A percentile compares a stretch with the other conserved stretches of the same genome.
These are phyloP conservation scores for Hylaeus volcanicus DNA, from an alignment of 1,140 invertebrate species.

Conservation along the genomic window DNA sequence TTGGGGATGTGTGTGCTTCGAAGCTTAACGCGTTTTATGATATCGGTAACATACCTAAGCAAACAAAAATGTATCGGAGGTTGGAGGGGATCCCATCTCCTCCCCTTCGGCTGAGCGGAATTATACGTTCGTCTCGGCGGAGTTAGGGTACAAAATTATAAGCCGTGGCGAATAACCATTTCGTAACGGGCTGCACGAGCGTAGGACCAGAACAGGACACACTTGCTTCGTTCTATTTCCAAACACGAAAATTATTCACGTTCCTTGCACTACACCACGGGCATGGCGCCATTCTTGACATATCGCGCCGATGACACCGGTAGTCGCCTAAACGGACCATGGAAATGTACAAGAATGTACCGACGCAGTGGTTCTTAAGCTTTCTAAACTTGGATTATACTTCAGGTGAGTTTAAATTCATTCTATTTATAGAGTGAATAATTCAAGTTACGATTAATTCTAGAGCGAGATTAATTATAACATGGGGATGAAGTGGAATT, in stretches of 20 bases:
- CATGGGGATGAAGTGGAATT: no score
- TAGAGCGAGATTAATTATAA: no score
- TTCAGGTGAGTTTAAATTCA: no score
- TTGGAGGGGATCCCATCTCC: not conserved
- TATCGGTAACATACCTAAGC: constrained; percentile 34
- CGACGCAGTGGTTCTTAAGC: not conserved
- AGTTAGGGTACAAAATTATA: constrained; percentile 20
- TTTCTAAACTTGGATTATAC: no score
- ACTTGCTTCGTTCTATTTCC: constrained; percentile 67
- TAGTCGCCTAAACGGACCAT: not conserved
- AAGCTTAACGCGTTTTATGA: not conserved
- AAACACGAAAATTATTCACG: constrained; percentile 65
- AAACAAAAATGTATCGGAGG: constrained; percentile 13
- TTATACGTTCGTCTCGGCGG: not conserved
- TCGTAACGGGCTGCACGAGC: constrained; percentile 6
- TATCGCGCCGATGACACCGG: constrained; percentile 56
- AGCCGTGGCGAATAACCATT: not conserved
- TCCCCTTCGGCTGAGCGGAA: not conserved
- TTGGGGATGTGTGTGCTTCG: not conserved
- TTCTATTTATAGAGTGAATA: no score
- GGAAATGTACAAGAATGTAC: not conserved
- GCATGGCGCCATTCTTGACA: constrained; percentile 64
- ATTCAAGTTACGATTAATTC: no score
- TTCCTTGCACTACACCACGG: constrained; percentile 36
- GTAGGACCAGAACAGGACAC: constrained; percentile 32